phyloP scores from a whole-genome alignment of 1,140 invertebrate genomes.

The Argopecten irradians region DNA sequence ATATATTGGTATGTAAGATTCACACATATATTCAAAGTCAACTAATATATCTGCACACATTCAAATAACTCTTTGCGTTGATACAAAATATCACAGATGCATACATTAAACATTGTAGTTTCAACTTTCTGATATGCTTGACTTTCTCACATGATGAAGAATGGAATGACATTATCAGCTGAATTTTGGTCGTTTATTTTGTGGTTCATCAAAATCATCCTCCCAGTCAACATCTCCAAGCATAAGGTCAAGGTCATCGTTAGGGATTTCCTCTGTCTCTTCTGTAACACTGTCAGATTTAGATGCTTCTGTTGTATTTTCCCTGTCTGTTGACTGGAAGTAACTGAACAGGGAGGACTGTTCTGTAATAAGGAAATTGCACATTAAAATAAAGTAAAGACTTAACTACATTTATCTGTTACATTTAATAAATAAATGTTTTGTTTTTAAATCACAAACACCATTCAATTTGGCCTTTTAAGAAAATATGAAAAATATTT shows the following conservation, averaged over 20 bases:
- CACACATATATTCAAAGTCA: too few species aligned
- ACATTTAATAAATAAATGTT: neutral
- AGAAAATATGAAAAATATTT: too few species aligned
- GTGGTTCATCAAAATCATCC: constrained; percentile 21
- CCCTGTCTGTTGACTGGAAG: neutral
- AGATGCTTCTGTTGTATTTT: neutral
- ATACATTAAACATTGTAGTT: neutral
- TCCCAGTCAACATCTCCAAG: constrained; percentile 43
- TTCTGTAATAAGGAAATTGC: neutral
- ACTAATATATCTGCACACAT: neutral
- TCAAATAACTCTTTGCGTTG: neutral
- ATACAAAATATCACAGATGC: neutral
- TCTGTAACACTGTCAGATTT: neutral
- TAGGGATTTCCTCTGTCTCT: neutral
- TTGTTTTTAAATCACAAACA: too few species aligned
- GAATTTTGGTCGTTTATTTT: neutral
- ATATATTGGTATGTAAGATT: too few species aligned
- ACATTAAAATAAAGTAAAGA: neutral
- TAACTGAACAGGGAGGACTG: constrained; percentile 26
- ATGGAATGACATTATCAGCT: neutral
- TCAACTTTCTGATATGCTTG: neutral
- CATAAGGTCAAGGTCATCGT: constrained; percentile 47
- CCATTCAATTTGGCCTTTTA: too few species aligned
- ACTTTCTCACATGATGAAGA: neutral
- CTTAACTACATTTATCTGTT: neutral